These are phyloP conservation scores for Trialeurodes vaporariorum DNA, from an alignment of 1,140 invertebrate species.

Conservation along the genomic window DNA sequence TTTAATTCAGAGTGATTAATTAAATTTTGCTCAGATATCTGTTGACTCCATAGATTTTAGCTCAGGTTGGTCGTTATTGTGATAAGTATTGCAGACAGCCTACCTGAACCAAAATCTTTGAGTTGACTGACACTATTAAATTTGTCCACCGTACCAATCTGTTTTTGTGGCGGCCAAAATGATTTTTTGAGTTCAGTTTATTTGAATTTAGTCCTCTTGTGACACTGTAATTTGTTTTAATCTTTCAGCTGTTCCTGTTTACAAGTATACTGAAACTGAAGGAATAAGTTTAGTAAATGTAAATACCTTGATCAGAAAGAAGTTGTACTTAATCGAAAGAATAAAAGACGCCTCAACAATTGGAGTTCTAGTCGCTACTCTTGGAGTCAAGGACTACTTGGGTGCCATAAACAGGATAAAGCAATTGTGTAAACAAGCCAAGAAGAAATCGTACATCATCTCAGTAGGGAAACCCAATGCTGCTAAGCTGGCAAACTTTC, in stretches of 20 bases:
- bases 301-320: conserved; percentile 46
- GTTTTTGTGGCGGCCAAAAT: no score
- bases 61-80: no score
- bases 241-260: not conserved
- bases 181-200: no score
- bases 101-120: no score
- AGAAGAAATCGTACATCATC: conserved; percentile 81
- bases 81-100: no score
- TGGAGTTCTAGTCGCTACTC: conserved; percentile 78
- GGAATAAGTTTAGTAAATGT: not conserved
- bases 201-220: no score
- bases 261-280: not conserved
- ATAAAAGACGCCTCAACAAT: conserved; percentile 76
- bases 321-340: conserved; percentile 74
- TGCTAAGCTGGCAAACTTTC: conserved; percentile 86
- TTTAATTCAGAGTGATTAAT: no score
- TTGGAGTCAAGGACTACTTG: conserved; percentile 69
- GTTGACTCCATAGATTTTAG: no score
- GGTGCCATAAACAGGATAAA: conserved; percentile 64
- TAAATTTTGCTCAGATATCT: no score
- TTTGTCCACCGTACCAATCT: no score
- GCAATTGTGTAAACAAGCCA: conserved; percentile 51
- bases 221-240: no score
- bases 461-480: conserved; percentile 86
- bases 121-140: no score